Conservation (phyloP, 2,797 vertebrate genomes). For the Rallus crepitans region DNA sequence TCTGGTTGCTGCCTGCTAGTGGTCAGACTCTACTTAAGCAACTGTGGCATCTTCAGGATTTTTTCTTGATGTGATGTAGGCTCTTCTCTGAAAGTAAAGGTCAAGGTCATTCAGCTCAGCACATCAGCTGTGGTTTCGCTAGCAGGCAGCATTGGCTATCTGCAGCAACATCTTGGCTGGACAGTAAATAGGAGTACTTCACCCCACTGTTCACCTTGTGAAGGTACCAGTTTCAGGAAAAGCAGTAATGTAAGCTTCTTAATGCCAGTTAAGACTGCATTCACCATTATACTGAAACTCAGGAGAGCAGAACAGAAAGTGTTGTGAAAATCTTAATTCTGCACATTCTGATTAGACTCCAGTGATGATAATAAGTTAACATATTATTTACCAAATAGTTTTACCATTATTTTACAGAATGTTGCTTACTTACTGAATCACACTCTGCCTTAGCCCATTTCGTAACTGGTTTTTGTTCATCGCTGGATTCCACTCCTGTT, state of each 20-base stretch:
- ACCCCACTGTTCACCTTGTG: not conserved
- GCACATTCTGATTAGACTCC: not conserved
- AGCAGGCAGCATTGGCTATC: not conserved
- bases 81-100: not conserved
- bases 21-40: not conserved
- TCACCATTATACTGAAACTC: not conserved
- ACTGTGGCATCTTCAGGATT: not conserved
- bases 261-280: not conserved
- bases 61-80: not conserved
- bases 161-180: not conserved
- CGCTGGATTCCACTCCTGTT: slow-evolving; percentile 95
- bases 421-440: slow-evolving; percentile 90
- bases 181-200: not conserved
- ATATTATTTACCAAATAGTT: not conserved
- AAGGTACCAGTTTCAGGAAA: not conserved
- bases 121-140: not conserved
- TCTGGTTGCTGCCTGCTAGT: not conserved
- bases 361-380: not conserved
- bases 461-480: slow-evolving; percentile 99
- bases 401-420: not conserved
- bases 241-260: not conserved
- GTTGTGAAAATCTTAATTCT: not conserved
- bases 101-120: not conserved
- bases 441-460: slow-evolving; percentile 93
- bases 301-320: not conserved